Evolutionary conservation across 2,888 invertebrate species (phyloP).

Genomic region (Dynastes grantii): DNA sequence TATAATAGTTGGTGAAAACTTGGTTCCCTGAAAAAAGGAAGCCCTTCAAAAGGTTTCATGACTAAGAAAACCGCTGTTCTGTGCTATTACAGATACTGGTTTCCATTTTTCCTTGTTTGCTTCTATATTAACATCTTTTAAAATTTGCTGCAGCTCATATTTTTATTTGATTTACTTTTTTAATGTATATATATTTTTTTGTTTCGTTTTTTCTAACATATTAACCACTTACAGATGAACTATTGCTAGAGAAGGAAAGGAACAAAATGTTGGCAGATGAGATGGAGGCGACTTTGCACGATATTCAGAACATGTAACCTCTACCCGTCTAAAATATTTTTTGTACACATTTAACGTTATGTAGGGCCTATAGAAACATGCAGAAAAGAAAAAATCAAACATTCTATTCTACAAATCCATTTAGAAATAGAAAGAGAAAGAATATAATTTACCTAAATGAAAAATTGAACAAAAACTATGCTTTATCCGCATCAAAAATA

Average conservation of each 20-base stretch:
- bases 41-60: too few species aligned
- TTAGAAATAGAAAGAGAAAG: too few species aligned
- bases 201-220: slow-evolving; percentile 48
- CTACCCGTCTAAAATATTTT: slow-evolving; percentile 52
- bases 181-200: neutral
- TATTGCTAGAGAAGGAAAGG: slow-evolving; percentile 94
- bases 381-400: slow-evolving; percentile 27
- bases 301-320: slow-evolving; percentile 98
- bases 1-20: too few species aligned
- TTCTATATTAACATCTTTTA: too few species aligned
- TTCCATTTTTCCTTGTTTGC: too few species aligned
- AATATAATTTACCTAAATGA: too few species aligned
- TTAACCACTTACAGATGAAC: slow-evolving; percentile 86
- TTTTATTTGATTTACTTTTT: slow-evolving; percentile 1
- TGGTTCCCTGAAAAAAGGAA: too few species aligned
- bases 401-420: too few species aligned
- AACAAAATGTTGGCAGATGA: slow-evolving; percentile 97
- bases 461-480: too few species aligned
- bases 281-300: slow-evolving; percentile 99
- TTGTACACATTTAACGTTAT: slow-evolving; percentile 27
- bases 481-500: neutral
- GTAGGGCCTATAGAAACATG: slow-evolving; percentile 28
- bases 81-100: too few species aligned
- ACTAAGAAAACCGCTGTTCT: too few species aligned
- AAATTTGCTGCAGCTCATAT: too few species aligned